phyloP scores from a whole-genome alignment of 2,888 invertebrate genomes.

The Apodemia hepburni region DNA sequence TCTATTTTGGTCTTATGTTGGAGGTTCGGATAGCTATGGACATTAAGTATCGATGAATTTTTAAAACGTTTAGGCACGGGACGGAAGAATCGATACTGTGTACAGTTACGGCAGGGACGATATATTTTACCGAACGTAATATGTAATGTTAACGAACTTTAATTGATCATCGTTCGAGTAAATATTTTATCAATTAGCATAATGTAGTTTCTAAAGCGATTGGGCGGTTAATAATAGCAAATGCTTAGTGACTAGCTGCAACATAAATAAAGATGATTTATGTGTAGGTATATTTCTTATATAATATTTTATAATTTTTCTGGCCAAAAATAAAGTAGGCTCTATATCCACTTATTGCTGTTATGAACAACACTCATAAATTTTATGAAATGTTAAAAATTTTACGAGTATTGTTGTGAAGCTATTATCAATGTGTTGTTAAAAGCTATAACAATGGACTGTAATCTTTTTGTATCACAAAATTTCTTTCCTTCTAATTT shows the following conservation, averaged over 20 bases:
- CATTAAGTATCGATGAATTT: slow-evolving; percentile 65
- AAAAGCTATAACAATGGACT: slow-evolving; percentile 18
- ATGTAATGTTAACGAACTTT: slow-evolving; percentile 3
- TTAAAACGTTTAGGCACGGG: slow-evolving; percentile 69
- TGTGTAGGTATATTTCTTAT: background rate
- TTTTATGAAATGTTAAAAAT: background rate
- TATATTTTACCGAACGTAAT: slow-evolving; percentile 25
- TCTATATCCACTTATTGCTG: background rate
- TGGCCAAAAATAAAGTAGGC: background rate
- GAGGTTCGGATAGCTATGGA: slow-evolving; percentile 59
- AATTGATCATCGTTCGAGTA: background rate
- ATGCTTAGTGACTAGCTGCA: slow-evolving; percentile 13
- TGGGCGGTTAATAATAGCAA: slow-evolving; percentile 21
- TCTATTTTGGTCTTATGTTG: slow-evolving; percentile 36
- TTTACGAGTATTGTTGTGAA: background rate
- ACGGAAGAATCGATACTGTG: slow-evolving; percentile 72
- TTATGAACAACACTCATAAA: background rate
- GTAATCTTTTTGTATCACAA: slow-evolving; percentile 17
- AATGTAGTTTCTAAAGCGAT: slow-evolving; percentile 20
- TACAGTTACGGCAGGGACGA: slow-evolving; percentile 54
- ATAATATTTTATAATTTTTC: background rate
- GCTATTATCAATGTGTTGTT: background rate
- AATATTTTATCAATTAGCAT: slow-evolving; percentile 4
- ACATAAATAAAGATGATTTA: background rate
- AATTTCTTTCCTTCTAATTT: slow-evolving; percentile 16